phyloP scores from a whole-genome alignment of 2,888 invertebrate species.

The Aporophyla nigra region DNA sequence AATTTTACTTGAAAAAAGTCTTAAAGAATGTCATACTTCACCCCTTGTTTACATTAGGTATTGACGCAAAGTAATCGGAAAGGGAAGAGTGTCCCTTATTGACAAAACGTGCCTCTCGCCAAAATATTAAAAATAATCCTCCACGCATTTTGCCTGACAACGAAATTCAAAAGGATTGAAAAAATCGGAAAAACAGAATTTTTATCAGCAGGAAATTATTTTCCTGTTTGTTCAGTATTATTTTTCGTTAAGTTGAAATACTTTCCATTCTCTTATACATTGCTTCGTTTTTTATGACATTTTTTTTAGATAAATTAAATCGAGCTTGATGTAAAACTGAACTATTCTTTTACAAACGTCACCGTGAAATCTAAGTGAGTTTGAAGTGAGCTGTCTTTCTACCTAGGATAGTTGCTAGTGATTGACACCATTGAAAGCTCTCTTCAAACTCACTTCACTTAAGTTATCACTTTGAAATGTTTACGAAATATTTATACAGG shows the following conservation, averaged over 20 bases:
- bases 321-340: background rate
- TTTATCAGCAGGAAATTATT: constrained; percentile 56
- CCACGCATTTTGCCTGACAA: constrained; percentile 67
- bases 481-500: background rate
- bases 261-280: constrained; percentile 23
- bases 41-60: constrained; percentile 83
- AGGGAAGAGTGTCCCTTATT: constrained; percentile 82
- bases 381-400: background rate
- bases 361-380: no score
- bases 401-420: background rate
- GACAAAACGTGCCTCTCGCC: constrained; percentile 85
- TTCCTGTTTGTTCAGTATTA: constrained; percentile 59
- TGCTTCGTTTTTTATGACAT: constrained; percentile 16
- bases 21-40: constrained; percentile 71
- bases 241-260: constrained; percentile 54
- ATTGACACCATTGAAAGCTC: background rate
- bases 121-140: constrained; percentile 84
- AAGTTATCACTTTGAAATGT: background rate
- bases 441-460: no score
- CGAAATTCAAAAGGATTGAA: constrained; percentile 74
- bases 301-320: background rate
- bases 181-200: constrained; percentile 40
- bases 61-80: constrained; percentile 84
- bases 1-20: constrained; percentile 68
- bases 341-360: background rate